Conservation (phyloP, 2,888 invertebrate genomes). For the Drosophila rellima region DNA sequence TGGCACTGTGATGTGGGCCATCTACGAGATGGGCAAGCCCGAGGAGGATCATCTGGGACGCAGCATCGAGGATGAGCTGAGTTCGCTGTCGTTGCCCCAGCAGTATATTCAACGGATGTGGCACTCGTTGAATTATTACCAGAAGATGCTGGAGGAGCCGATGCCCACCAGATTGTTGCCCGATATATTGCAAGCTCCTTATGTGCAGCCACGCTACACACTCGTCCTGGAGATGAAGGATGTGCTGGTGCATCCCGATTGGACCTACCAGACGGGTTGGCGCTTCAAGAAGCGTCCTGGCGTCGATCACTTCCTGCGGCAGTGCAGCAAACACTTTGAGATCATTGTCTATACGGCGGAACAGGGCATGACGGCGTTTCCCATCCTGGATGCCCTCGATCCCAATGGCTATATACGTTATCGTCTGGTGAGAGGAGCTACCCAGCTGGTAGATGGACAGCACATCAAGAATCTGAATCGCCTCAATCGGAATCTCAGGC, state of each 20-base stretch:
- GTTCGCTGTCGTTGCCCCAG: slow-evolving; percentile 88
- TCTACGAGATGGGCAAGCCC: slow-evolving; percentile 91
- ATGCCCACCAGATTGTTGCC: slow-evolving; percentile 96
- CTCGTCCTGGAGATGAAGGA: slow-evolving; percentile 98
- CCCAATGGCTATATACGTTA: slow-evolving; percentile 95
- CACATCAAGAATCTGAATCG: slow-evolving; percentile 96
- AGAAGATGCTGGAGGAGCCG: slow-evolving; percentile 95
- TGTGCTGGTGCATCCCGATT: slow-evolving; percentile 98
- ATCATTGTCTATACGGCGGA: slow-evolving; percentile 98
- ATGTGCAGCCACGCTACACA: slow-evolving; percentile 97
- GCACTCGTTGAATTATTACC: slow-evolving; percentile 90
- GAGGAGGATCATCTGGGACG: slow-evolving; percentile 90
- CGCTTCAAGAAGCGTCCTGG: slow-evolving; percentile 99
- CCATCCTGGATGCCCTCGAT: slow-evolving; percentile 96
- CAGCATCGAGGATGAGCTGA: slow-evolving; percentile 91
- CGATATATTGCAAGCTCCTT: slow-evolving; percentile 95
- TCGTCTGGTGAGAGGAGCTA: slow-evolving; percentile 97
- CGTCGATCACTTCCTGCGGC: slow-evolving; percentile 96
- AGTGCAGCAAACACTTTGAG: slow-evolving; percentile 96
- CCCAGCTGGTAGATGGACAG: slow-evolving; percentile 96
- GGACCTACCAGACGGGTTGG: slow-evolving; percentile 99
- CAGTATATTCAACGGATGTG: slow-evolving; percentile 91
- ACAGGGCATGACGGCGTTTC: slow-evolving; percentile 97
- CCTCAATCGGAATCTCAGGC: slow-evolving; percentile 93
- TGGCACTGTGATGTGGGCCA: slow-evolving; percentile 87